Evolutionary conservation across 2,113 vertebrate species (phyloP).

Genomic region (human): GRCh38 chrX:27047501-27048000

Average conservation of each 20-base stretch:
- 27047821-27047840: too few relatives aligned
- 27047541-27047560: background rate
- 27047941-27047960: background rate
- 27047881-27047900: too few relatives aligned
- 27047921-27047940: too few relatives aligned
- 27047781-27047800: background rate
- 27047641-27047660: background rate
- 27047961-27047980: background rate
- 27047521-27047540: background rate
- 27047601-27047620: background rate
- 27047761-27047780: background rate
- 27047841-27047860: too few relatives aligned
- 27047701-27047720: background rate
- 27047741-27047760: constrained; percentile 3
- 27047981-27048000: background rate
- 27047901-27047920: too few relatives aligned
- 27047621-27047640: background rate
- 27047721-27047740: background rate
- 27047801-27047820: too few relatives aligned
- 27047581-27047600: background rate
- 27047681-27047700: background rate
- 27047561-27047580: background rate
- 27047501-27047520: background rate
- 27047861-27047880: too few relatives aligned
- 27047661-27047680: background rate